Evolutionary conservation across 2,888 invertebrate genomes (phyloP).

Genomic region (Apamea epomidion): DNA sequence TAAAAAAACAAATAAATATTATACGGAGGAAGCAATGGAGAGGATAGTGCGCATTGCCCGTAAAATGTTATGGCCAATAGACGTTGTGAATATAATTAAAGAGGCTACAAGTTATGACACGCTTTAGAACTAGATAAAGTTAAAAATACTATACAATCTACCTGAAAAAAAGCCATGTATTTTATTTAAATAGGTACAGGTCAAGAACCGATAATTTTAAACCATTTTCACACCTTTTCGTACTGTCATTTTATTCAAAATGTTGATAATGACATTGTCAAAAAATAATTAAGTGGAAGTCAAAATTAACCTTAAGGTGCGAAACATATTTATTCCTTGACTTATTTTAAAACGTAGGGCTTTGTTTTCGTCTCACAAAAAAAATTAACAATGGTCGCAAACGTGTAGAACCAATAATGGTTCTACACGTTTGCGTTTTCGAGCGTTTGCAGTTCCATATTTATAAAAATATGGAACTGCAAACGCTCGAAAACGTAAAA

Average conservation of each 20-base stretch:
- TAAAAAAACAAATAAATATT: constrained; percentile 71
- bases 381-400: neutral
- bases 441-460: no score
- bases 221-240: neutral
- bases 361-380: neutral
- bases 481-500: neutral
- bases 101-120: constrained; percentile 18
- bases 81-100: constrained; percentile 66
- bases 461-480: neutral
- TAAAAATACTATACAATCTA: neutral
- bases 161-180: neutral
- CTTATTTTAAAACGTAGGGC: neutral
- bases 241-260: neutral
- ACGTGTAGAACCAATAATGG: neutral
- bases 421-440: no score
- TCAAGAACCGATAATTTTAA: neutral
- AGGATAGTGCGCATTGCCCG: constrained; percentile 45
- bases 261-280: no score
- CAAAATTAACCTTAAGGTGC: neutral
- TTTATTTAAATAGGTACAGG: neutral
- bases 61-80: constrained; percentile 68
- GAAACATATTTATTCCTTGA: neutral
- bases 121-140: constrained; percentile 5
- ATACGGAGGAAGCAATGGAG: constrained; percentile 63
- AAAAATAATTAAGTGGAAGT: neutral